Evolutionary conservation across 2,888 invertebrate genomes (phyloP).

Genomic region (Hemistola chrysoprasaria): DNA sequence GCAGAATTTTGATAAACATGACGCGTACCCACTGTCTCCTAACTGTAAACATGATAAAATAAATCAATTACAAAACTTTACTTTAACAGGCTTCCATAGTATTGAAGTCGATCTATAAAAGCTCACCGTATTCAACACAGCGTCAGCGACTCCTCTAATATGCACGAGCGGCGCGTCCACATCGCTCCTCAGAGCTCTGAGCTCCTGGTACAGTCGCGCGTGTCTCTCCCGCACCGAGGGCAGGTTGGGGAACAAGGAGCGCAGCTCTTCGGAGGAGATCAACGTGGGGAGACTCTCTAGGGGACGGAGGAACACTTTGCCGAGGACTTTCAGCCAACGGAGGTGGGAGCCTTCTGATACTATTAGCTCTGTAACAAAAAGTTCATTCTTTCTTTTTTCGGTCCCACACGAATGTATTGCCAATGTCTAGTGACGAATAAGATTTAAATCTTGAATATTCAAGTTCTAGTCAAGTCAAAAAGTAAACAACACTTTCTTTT

Average conservation of each 20-base stretch:
- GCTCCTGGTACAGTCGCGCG: conserved; percentile 54
- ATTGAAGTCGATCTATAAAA: not conserved
- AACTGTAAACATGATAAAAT: conserved; percentile 52
- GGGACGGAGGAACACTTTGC: conserved; percentile 91
- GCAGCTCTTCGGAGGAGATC: conserved; percentile 88
- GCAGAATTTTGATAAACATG: conserved; percentile 91
- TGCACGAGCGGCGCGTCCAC: conserved; percentile 50
- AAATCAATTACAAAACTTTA: too few relatives aligned
- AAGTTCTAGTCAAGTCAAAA: too few relatives aligned
- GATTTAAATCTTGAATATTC: too few relatives aligned
- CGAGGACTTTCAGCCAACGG: conserved; percentile 92
- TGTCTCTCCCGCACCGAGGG: conserved; percentile 86
- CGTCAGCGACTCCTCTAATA: conserved; percentile 62
- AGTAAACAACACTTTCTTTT: too few relatives aligned
- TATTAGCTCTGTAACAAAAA: conserved; percentile 81
- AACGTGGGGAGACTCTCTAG: conserved; percentile 84
- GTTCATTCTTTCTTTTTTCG: too few relatives aligned
- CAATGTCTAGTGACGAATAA: too few relatives aligned
- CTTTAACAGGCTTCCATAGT: too few relatives aligned
- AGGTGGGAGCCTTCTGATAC: conserved; percentile 95
- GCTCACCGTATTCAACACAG: conserved; percentile 63
- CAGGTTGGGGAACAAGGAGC: conserved; percentile 92
- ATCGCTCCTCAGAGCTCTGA: conserved; percentile 45
- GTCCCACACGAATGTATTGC: too few relatives aligned
- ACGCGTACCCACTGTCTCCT: conserved; percentile 88